Evolutionary conservation across 2,888 invertebrate species (phyloP), one percentile per base, ranked within the genome.

Genomic region (Strigamia transsilvanica): DNA sequence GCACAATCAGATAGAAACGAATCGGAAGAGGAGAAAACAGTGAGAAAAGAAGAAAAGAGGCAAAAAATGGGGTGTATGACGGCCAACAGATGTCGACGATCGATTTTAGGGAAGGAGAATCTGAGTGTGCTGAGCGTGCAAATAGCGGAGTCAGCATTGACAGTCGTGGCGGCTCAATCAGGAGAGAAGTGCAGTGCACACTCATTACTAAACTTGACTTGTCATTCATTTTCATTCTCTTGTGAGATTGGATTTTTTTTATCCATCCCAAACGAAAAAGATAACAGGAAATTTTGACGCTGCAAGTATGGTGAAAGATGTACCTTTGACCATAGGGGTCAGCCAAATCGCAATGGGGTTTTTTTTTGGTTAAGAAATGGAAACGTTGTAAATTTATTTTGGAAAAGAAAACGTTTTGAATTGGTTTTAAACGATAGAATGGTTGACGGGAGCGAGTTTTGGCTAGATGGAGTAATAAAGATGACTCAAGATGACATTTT

Each of bases 61-160:
- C 10, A 61, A 61, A 61, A 61, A 61, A 61, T 61, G 61, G 27
- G 27, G 27, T 23, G 61, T 61, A 61, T 61, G 61, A 61, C 61
- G 61, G 61, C 61, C 61, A 61, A 61, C 61, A 61, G 61, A 61
- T 61, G 61, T 61, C 61, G 61, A 23, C 61, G 61, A 61, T 61
- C 61, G 78, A 78, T 78, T 38, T 9, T 32, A 0, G 34, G 32
- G 9, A 27, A 27, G 73, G 18, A 18, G 27, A 27, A 73, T 73
- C 73, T 12, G 78, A 27, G 34, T 32, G 38, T 32, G 78, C 78
- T 78, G 61, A 61, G 61, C 61, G 21, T 61, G 61, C 61, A 61
- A 61, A 61, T 61, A 61, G 61, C 61, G 61, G 21, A 61, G 61
- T 61, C 61, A 61, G 61, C 61, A 61, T 61, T 61, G 61, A 61